These are phyloP conservation scores for Pholis gunnellus DNA, from an alignment of 2,113 vertebrate genomes.

Conservation along the genomic window DNA sequence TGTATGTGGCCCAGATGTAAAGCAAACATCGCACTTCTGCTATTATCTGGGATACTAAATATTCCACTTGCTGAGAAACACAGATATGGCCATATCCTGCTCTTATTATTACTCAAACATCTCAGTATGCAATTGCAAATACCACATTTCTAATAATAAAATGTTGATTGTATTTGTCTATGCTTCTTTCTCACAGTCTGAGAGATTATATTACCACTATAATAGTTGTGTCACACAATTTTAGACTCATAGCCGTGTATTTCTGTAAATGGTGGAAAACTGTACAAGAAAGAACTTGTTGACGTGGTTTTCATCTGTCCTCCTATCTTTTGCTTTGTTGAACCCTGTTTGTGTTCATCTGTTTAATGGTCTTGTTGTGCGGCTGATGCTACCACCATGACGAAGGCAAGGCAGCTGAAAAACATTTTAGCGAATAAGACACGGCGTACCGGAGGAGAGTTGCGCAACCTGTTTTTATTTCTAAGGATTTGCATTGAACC, in stretches of 20 bases:
- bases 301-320: not conserved
- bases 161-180: not conserved
- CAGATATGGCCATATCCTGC: slow-evolving; percentile 5
- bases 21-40: not conserved
- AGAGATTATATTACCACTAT: not conserved
- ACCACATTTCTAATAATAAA: slow-evolving; percentile 3
- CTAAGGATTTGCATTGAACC: slow-evolving; percentile 10
- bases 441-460: not conserved
- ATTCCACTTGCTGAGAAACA: not conserved
- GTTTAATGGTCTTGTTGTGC: not conserved
- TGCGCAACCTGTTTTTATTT: not conserved
- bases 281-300: not conserved
- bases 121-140: not conserved
- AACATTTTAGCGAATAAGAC: not conserved
- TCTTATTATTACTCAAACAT: not conserved
- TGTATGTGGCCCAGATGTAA: not conserved
- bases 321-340: not conserved
- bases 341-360: not conserved
- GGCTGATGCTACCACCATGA: not conserved
- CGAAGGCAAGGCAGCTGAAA: not conserved
- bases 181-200: not conserved
- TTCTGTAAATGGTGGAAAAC: not conserved
- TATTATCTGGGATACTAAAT: not conserved
- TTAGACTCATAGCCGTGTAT: not conserved
- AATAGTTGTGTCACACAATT: not conserved